Evolutionary conservation across 2,888 invertebrate species (phyloP), one percentile per base, ranked within the genome.

Genomic region (Portevinia maculata): DNA sequence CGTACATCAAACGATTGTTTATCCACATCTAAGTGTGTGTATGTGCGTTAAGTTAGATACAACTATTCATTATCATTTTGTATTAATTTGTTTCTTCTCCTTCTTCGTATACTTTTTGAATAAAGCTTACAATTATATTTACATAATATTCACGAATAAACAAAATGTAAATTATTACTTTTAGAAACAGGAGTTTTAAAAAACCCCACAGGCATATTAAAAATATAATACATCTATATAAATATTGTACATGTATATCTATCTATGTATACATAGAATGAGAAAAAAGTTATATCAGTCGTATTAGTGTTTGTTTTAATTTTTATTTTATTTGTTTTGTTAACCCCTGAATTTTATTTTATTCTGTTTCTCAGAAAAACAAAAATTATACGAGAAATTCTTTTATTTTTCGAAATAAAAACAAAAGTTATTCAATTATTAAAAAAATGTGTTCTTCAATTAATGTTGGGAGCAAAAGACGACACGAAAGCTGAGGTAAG

Each of bases 261-360:
- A 32, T 71, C 46, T 48, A 73, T 69, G 24, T 48, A 24, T 1
- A 48, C 11, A 44, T 73, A 65, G 53, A 65, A 52, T 11, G 37
- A 69, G 48, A 70, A 41, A 67, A 70, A 59, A 50, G 46, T 62
- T 59, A 74, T 53, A 74, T 53, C 44, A 74, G 71, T 79, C 62
- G 65, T 19, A 52, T 70, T 71, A 71, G 60, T 53, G 79, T 69
- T 70, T 74, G 73, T 79, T 70, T 44, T 34, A 34, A 34, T 9
- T 34, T 84, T 79, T 75, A 65, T 71, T 76, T 75, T 73, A 81
- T 75, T 85, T 76, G 73, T 69, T 85, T 81, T 73, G 84, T 84
- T 85, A 85, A 79, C 69, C 69, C 57, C 3, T 62, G 28, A 53
- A 15, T 69, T 79, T 57, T 69, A 30, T 69, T 74, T 50, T 70